A percentile compares a stretch with the other conserved stretches of the same genome.
Conservation (phyloP, 2,797 vertebrate species). For the Microctenopoma stevenorrisi region DNA sequence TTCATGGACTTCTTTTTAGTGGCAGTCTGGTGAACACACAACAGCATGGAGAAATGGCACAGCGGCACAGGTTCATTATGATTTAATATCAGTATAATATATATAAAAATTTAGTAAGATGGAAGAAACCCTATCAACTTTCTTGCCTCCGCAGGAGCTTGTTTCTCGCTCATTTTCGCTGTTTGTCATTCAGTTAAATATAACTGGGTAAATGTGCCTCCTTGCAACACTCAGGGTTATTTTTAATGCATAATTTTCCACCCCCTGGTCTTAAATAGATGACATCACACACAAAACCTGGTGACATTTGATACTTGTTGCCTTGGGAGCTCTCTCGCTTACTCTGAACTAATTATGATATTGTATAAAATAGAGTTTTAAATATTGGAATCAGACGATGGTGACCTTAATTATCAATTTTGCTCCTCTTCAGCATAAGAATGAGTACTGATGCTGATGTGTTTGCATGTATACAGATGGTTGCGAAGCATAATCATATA, state of each 20-base stretch:
- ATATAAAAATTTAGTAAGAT: conserved; percentile 45
- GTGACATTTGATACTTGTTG: conserved; percentile 39
- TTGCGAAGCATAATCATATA: not conserved
- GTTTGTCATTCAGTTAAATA: conserved; percentile 45
- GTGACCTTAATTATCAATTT: too few species aligned
- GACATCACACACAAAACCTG: conserved; percentile 28
- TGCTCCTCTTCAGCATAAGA: too few species aligned
- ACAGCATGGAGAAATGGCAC: conserved; percentile 27
- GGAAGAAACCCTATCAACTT: conserved; percentile 31
- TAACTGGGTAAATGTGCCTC: conserved; percentile 33
- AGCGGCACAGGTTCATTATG: conserved; percentile 29
- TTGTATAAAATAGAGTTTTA: not conserved
- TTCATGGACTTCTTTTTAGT: conserved; percentile 70
- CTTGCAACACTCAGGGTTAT: conserved; percentile 34
- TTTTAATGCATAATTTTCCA: conserved; percentile 34
- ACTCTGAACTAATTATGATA: conserved; percentile 17
- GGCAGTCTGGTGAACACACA: conserved; percentile 42
- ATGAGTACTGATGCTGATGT: not conserved
- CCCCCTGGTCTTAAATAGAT: conserved; percentile 24
- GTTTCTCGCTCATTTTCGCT: conserved; percentile 22
- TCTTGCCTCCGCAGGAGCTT: conserved; percentile 15
- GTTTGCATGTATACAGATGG: not conserved
- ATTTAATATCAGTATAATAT: conserved; percentile 37
- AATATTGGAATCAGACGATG: not conserved
- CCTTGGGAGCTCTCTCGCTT: conserved; percentile 3